Conservation (phyloP, 2,797 vertebrate genomes). For the Valencia hispanica region DNA sequence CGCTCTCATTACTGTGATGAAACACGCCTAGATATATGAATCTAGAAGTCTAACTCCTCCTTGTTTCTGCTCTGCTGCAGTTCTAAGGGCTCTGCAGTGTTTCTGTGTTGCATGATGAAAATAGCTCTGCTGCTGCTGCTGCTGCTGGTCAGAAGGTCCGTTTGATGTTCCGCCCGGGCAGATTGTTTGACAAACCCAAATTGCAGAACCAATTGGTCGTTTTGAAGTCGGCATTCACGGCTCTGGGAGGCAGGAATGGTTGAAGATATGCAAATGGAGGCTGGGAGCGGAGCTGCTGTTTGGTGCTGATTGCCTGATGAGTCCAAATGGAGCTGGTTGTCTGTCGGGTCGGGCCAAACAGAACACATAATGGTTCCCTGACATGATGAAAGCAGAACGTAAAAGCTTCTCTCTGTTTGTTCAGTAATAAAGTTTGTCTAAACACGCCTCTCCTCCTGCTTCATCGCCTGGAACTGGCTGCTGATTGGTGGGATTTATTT, state of each 20-base stretch:
- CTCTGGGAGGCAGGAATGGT: conserved; percentile 15
- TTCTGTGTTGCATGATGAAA: not conserved
- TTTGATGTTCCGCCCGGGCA: conserved; percentile 33
- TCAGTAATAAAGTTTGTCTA: not conserved
- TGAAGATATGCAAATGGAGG: conserved; percentile 44
- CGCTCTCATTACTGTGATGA: too few species aligned
- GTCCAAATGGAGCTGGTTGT: conserved; percentile 11
- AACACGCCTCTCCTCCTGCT: not conserved
- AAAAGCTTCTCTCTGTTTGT: not conserved
- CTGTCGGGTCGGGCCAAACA: conserved; percentile 11
- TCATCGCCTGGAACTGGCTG: not conserved
- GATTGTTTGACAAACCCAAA: conserved; percentile 42
- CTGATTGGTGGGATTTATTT: not conserved
- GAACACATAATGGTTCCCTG: conserved; percentile 13
- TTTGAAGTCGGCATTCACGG: conserved; percentile 41
- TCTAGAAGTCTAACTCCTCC: too few species aligned
- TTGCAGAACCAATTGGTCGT: conserved; percentile 38
- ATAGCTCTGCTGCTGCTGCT: not conserved
- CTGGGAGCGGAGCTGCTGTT: conserved; percentile 11
- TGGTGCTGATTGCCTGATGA: conserved; percentile 1
- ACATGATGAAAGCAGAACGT: conserved; percentile 16
- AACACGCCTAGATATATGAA: too few species aligned
- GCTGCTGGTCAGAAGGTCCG: conserved; percentile 27
- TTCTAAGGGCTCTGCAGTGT: not conserved
- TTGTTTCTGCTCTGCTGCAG: too few species aligned